Evolutionary conservation across 1,140 invertebrate genomes (phyloP).

Genomic region (Tetranychus urticae): DNA sequence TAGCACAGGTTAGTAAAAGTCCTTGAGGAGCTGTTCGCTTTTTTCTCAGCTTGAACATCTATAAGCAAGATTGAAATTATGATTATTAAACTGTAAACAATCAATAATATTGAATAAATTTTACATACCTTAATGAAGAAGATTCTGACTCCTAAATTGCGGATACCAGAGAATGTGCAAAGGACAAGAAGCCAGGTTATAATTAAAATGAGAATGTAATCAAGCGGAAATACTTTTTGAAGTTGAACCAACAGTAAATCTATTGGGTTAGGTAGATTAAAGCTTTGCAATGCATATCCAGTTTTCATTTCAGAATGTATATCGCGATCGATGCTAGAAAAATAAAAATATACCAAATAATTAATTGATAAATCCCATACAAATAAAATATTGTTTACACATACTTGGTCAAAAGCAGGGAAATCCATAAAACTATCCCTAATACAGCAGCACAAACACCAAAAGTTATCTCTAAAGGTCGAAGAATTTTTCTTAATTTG

Average conservation of each 20-base stretch:
- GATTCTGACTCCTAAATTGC: constrained; percentile 24
- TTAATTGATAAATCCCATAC: not conserved
- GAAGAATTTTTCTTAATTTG: constrained; percentile 17
- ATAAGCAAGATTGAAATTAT: not conserved
- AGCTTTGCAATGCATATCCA: constrained; percentile 21
- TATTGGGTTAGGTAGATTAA: constrained; percentile 22
- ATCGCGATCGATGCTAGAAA: constrained; percentile 24
- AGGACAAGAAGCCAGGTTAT: constrained; percentile 23
- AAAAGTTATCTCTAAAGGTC: constrained; percentile 22
- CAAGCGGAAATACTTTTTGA: constrained; percentile 24
- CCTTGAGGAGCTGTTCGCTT: constrained; percentile 22
- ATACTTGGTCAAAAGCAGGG: constrained; percentile 25
- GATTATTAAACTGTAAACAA: not conserved
- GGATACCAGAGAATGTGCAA: constrained; percentile 23
- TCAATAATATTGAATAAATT: not conserved
- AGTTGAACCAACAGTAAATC: constrained; percentile 21
- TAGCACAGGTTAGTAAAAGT: constrained; percentile 22
- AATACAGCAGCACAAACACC: constrained; percentile 19
- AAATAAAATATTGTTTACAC: constrained; percentile 3
- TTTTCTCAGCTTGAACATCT: constrained; percentile 24
- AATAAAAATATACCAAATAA: constrained; percentile 4
- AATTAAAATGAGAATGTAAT: constrained; percentile 22
- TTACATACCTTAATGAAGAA: constrained; percentile 21
- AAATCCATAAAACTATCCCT: constrained; percentile 22
- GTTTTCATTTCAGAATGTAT: constrained; percentile 21